Evolutionary conservation across 2,888 invertebrate genomes (phyloP).

Genomic region (Euphydryas editha): DNA sequence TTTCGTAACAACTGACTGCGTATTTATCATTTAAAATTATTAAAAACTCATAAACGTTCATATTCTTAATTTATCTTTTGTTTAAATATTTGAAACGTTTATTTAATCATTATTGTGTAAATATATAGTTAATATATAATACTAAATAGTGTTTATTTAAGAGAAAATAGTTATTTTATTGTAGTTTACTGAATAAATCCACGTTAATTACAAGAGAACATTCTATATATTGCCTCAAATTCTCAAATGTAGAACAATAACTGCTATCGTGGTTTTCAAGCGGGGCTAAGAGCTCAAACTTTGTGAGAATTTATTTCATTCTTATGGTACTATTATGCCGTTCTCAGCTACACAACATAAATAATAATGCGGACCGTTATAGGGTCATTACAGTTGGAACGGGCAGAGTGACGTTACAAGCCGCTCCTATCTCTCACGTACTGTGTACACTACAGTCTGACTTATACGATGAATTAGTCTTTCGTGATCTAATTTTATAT

Average conservation of each 20-base stretch:
- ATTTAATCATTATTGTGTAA: too few species aligned
- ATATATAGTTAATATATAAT: too few species aligned
- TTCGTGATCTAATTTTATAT: conserved; percentile 45
- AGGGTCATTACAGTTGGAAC: conserved; percentile 78
- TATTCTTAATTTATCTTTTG: not conserved
- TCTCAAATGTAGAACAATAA: conserved; percentile 72
- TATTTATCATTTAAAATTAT: conserved; percentile 20
- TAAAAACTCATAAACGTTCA: not conserved
- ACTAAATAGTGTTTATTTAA: not conserved
- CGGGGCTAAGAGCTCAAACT: conserved; percentile 75
- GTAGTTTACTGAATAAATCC: conserved; percentile 17
- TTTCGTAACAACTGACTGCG: conserved; percentile 14
- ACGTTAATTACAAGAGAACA: conserved; percentile 34
- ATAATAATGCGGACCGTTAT: conserved; percentile 81
- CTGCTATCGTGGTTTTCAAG: conserved; percentile 72
- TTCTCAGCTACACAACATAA: conserved; percentile 82
- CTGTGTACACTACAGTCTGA: conserved; percentile 44
- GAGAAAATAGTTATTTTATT: not conserved
- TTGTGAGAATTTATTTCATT: conserved; percentile 79
- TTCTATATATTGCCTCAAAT: conserved; percentile 57
- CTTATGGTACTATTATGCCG: conserved; percentile 82
- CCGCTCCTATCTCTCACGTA: conserved; percentile 50
- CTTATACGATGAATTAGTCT: conserved; percentile 44
- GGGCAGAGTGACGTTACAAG: conserved; percentile 66
- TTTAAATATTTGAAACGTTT: not conserved